phyloP scores from a whole-genome alignment of 2,888 invertebrate species.

The Erpobdella octoculata region DNA sequence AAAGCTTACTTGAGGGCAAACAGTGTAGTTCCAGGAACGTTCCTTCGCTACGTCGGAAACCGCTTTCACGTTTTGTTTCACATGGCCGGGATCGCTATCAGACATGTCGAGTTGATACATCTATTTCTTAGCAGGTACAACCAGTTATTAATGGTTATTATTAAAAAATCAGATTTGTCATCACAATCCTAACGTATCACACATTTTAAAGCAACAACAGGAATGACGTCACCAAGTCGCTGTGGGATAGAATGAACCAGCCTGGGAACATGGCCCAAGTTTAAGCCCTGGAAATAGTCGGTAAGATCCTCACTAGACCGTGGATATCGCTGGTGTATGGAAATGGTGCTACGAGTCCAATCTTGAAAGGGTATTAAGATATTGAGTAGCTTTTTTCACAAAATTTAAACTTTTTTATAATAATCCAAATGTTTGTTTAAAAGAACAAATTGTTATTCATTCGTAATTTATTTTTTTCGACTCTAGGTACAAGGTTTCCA shows the following conservation, averaged over 20 bases:
- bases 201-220: too few species aligned
- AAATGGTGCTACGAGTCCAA: not conserved
- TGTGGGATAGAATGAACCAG: not conserved
- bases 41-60: not conserved
- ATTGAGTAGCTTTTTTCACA: too few species aligned
- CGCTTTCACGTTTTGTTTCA: not conserved
- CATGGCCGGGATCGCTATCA: not conserved
- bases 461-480: too few species aligned
- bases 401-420: too few species aligned
- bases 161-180: not conserved
- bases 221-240: not conserved
- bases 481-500: too few species aligned
- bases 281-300: too few species aligned
- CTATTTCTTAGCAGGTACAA: not conserved
- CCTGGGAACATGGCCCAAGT: not conserved
- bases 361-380: not conserved
- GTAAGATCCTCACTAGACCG: not conserved
- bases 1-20: not conserved
- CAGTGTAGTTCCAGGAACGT: not conserved
- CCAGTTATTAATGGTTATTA: not conserved
- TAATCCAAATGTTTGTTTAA: too few species aligned
- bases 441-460: not conserved
- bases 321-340: not conserved
- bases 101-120: not conserved
- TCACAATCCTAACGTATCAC: too few species aligned